Conservation (phyloP, 2,888 invertebrate genomes). For the Cistogaster globosa region DNA sequence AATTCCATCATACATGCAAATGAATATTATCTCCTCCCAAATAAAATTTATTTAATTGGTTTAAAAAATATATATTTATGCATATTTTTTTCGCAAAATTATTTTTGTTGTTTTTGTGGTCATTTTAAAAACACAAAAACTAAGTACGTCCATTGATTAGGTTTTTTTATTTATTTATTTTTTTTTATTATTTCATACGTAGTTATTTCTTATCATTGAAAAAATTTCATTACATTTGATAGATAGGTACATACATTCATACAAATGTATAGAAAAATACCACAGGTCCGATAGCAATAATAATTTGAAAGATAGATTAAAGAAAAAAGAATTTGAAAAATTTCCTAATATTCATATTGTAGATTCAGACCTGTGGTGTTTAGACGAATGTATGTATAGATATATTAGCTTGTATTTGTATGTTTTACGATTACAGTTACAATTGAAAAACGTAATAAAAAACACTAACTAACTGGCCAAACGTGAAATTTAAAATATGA, state of each 20-base stretch:
- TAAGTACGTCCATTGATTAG: no score
- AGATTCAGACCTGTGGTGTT: neutral
- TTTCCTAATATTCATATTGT: conserved; percentile 48
- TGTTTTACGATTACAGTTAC: conserved; percentile 46
- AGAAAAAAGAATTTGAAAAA: conserved; percentile 63
- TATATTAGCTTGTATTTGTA: neutral
- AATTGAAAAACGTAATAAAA: conserved; percentile 37
- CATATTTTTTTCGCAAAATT: neutral
- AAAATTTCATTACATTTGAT: no score
- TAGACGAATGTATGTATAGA: neutral
- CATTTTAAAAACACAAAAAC: neutral
- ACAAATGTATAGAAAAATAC: neutral
- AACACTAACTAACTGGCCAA: conserved; percentile 41
- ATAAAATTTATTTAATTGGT: no score
- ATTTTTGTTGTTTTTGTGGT: neutral
- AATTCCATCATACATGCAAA: neutral
- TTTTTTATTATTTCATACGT: no score
- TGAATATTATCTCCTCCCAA: no score
- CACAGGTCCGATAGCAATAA: conserved; percentile 32
- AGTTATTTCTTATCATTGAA: no score
- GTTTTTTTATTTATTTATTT: no score
- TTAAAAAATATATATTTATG: neutral
- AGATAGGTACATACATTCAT: no score
- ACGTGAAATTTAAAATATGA: conserved; percentile 27
- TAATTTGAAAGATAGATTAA: conserved; percentile 43